phyloP scores from a whole-genome alignment of 2,797 vertebrate species.

The Mycteria americana region DNA sequence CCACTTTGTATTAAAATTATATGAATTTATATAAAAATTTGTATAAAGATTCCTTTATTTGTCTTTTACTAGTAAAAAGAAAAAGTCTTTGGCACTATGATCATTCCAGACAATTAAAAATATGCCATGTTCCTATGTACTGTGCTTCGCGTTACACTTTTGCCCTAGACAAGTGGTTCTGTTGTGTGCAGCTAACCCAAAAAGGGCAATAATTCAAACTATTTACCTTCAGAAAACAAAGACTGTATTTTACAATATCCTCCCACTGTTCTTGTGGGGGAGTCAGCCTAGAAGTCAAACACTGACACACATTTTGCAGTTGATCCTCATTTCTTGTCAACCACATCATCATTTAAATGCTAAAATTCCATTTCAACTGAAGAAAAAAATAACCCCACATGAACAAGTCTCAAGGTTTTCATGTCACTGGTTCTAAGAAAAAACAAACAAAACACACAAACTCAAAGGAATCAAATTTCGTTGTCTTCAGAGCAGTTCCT shows the following conservation, averaged over 20 bases:
- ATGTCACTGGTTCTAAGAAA: background rate
- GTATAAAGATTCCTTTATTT: background rate
- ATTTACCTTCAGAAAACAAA: constrained; percentile 42
- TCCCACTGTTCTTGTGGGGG: background rate
- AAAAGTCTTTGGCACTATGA: background rate
- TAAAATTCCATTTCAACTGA: background rate
- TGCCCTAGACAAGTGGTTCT: background rate
- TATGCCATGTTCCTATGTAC: background rate
- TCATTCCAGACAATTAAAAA: background rate
- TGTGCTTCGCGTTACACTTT: background rate
- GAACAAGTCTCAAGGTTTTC: background rate
- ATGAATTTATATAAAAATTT: background rate
- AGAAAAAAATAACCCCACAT: background rate
- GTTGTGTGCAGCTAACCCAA: background rate
- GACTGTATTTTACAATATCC: background rate
- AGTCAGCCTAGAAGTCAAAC: constrained; percentile 12
- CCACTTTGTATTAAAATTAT: background rate
- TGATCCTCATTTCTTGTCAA: constrained; percentile 17
- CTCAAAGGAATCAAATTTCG: background rate
- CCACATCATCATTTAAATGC: background rate
- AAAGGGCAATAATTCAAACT: constrained; percentile 9
- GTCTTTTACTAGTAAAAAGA: background rate
- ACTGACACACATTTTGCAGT: background rate
- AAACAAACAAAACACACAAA: background rate
- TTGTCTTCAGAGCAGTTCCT: background rate